Evolutionary conservation across 2,113 vertebrate species (phyloP).

Genomic region (Antechinus flavipes): DNA sequence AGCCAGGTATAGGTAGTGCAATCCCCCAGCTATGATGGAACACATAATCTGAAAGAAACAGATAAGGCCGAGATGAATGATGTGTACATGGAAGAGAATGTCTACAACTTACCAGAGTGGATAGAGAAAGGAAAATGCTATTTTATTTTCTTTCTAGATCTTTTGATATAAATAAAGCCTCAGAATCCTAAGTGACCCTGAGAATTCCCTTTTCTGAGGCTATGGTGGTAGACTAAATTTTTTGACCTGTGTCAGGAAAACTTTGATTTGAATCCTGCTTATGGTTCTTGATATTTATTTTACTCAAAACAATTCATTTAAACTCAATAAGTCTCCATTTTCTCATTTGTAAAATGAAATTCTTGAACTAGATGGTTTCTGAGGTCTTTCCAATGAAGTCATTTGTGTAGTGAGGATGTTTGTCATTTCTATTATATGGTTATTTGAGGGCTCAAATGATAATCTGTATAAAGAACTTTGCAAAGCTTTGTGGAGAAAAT

Average conservation of each 20-base stretch:
- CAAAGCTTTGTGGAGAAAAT: background rate
- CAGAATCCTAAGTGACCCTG: background rate
- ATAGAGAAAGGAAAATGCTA: background rate
- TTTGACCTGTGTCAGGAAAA: background rate
- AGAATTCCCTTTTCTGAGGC: background rate
- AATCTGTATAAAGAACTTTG: background rate
- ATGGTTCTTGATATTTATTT: background rate
- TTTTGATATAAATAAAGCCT: background rate
- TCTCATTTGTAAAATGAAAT: background rate
- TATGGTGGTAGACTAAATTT: background rate
- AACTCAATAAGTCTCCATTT: background rate
- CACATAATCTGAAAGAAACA: constrained; percentile 42
- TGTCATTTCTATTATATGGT: background rate
- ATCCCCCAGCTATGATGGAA: constrained; percentile 40
- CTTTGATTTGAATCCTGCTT: background rate
- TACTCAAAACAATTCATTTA: background rate
- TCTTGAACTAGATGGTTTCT: background rate
- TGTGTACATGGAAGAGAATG: background rate
- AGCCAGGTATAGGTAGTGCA: constrained; percentile 77
- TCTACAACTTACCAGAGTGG: background rate
- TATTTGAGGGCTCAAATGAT: background rate
- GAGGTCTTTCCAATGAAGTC: background rate
- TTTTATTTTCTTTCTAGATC: background rate
- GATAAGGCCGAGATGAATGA: background rate
- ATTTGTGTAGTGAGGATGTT: background rate